phyloP scores from a whole-genome alignment of 2,797 vertebrate genomes.

The Artibeus lituratus region DNA sequence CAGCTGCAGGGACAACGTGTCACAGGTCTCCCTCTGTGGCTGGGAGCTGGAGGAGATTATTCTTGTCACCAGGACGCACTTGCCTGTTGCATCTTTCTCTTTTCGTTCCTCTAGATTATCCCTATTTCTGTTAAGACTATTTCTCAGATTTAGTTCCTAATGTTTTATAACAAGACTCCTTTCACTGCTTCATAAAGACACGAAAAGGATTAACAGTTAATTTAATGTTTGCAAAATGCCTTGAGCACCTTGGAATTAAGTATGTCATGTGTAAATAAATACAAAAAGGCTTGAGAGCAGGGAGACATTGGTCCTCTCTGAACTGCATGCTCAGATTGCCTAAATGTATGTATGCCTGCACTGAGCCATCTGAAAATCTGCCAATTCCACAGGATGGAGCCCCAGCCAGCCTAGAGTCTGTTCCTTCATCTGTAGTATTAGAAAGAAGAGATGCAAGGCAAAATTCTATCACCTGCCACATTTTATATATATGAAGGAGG shows the following conservation, averaged over 20 bases:
- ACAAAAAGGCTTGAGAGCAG: conserved; percentile 56
- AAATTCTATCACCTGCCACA: neutral
- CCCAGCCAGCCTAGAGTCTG: neutral
- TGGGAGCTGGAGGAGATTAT: neutral
- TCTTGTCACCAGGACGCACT: neutral
- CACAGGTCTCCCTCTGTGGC: neutral
- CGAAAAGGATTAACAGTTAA: conserved; percentile 66
- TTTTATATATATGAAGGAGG: neutral
- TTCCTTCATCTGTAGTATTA: neutral
- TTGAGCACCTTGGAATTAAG: conserved; percentile 64
- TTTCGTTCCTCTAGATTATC: conserved; percentile 23
- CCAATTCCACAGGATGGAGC: neutral
- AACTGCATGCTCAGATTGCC: neutral
- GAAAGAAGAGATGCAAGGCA: neutral
- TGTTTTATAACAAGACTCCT: conserved; percentile 46
- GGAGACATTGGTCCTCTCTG: conserved; percentile 20
- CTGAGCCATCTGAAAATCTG: neutral
- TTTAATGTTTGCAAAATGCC: conserved; percentile 61
- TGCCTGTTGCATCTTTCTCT: neutral
- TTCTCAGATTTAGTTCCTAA: conserved; percentile 49
- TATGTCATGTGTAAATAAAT: conserved; percentile 34
- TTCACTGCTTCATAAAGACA: conserved; percentile 37
- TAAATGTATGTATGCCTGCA: conserved; percentile 24
- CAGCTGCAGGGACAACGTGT: neutral
- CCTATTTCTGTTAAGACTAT: conserved; percentile 26